Base-by-base conservation (phyloP, 2,113 vertebrate species). In the Saguinus midas region DNA sequence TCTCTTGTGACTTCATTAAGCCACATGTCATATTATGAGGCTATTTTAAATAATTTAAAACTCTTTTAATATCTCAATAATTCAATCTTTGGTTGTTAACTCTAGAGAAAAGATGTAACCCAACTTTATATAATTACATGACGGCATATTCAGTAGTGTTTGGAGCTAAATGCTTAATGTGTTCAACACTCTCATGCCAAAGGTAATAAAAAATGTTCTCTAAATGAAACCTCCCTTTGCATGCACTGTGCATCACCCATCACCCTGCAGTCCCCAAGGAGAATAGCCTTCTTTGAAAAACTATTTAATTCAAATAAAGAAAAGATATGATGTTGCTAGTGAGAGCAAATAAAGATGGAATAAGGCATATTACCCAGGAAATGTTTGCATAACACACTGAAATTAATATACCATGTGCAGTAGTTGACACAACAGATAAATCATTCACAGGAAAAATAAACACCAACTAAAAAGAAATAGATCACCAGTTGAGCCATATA, bases 391-490 rank as follows among this genome's bases (percentile, higher is more conserved):
- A 96, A 70, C 72, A 80, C 78, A 17, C 50, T 70, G 91, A 95
- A 98, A 97, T 96, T 96, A 98, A 96, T 95, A 90, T 91, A 83
- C 84, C 88, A 32, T 80, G 83, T 85, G 96, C 78, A 70, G 35
- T 68, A 93, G 80, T 84, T 97, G 92, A 96, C 94, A 97, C 96
- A 97, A 90, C 32, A 55, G 61, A 97, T 97, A 97, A 98, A 98
- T 94, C 79, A 98, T 86, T 37, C 75, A 96, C 61, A 94, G 95
- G 87, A 96, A 98, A 98, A 98, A 98, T 85, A 98, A 98, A 98
- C 96, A 98, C 52, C 93, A 27, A 76, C 97, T 95, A 55, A 90
- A 92, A 72, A 79, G 85, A 89, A 68, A 94, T 43, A 87, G 84
- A 82, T 93, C 87, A 78, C 76, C 95, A 55, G 75, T 17, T 40